Evolutionary conservation across 2,113 vertebrate genomes (phyloP).

Genomic region (Formicarius rufipectus): DNA sequence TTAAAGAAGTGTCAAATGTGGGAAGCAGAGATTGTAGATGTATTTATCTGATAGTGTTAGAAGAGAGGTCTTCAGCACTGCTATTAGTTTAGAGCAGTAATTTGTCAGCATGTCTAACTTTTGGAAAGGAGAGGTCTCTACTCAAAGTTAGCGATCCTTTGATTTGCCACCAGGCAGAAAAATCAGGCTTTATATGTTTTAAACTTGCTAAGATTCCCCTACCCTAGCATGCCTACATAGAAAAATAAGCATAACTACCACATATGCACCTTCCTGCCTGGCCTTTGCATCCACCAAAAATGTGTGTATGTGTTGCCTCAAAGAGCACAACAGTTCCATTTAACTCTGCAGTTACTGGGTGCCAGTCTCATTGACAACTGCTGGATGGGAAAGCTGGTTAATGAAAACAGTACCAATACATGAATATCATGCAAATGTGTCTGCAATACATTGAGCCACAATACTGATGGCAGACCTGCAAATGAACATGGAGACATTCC

Average conservation of each 20-base stretch:
- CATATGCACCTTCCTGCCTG: background rate
- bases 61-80: slow-evolving; percentile 30
- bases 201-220: background rate
- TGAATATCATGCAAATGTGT: background rate
- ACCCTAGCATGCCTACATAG: background rate
- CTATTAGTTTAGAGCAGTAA: slow-evolving; percentile 26
- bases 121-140: background rate
- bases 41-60: slow-evolving; percentile 36
- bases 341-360: fast-evolving
- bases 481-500: background rate
- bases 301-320: background rate
- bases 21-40: slow-evolving; percentile 53
- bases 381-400: background rate
- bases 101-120: background rate
- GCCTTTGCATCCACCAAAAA: background rate
- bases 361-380: background rate
- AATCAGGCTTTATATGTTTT: background rate
- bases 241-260: background rate
- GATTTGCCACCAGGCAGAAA: background rate
- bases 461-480: background rate
- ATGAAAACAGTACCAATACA: background rate
- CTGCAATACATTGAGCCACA: background rate
- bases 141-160: background rate
- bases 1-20: slow-evolving; percentile 49
- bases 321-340: background rate